Conservation (phyloP, 2,113 vertebrate genomes). For the Gobio gobio region DNA sequence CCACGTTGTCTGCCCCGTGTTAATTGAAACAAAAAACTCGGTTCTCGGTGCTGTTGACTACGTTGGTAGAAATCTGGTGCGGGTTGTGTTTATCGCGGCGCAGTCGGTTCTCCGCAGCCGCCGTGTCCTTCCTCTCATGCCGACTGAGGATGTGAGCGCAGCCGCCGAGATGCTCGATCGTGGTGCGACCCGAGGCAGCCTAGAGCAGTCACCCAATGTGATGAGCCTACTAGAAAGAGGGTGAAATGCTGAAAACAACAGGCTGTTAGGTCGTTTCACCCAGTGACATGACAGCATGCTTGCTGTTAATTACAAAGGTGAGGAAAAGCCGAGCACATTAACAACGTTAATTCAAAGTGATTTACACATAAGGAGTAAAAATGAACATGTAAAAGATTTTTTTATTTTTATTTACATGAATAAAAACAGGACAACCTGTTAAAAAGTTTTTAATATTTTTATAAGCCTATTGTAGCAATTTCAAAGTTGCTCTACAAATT, state of each 20-base stretch:
- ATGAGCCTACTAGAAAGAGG: not conserved
- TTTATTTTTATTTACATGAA: too few relatives aligned
- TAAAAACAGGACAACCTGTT: too few relatives aligned
- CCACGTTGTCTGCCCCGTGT: constrained; percentile 18
- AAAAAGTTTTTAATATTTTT: too few relatives aligned
- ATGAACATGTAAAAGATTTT: too few relatives aligned
- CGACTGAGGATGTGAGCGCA: constrained; percentile 28
- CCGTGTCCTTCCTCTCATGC: constrained; percentile 10
- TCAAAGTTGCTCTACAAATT: too few relatives aligned
- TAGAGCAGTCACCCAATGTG: constrained; percentile 17
- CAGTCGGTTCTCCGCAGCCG: constrained; percentile 9
- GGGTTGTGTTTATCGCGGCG: constrained; percentile 8
- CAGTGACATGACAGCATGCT: not conserved
- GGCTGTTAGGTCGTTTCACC: not conserved
- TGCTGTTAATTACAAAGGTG: constrained; percentile 7
- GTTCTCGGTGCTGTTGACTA: not conserved
- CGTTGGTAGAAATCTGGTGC: not conserved
- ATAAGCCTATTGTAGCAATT: too few relatives aligned
- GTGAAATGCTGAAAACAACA: not conserved
- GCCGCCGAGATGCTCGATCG: constrained; percentile 8
- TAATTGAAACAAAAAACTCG: constrained; percentile 22
- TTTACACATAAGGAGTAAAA: too few relatives aligned
- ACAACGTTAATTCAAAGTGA: not conserved
- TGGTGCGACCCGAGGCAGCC: constrained; percentile 1
- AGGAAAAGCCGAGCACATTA: not conserved